Percentiles rank a stretch among this genome's conserved stretches.
phyloP scores from a whole-genome alignment of 2,797 vertebrate genomes.

The Acomys russatus region DNA sequence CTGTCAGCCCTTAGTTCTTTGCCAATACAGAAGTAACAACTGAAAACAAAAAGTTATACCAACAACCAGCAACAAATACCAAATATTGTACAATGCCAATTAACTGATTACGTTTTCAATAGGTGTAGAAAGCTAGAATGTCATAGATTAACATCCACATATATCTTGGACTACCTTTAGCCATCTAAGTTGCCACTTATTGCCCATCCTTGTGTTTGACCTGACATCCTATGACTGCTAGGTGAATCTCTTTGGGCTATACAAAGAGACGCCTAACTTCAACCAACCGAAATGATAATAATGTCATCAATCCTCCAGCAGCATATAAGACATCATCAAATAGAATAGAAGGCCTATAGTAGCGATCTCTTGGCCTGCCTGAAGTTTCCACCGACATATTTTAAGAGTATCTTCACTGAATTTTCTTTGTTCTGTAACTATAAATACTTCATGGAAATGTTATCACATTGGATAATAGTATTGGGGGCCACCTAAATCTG shows the following conservation, averaged over 20 bases:
- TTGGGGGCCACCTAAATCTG: not conserved
- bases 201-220: not conserved
- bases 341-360: not conserved
- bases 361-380: not conserved
- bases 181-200: not conserved
- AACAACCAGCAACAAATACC: no score
- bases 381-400: not conserved
- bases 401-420: not conserved
- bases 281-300: not conserved
- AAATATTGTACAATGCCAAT: not conserved
- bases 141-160: not conserved
- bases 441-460: not conserved
- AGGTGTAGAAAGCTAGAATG: not conserved
- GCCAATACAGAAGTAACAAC: no score
- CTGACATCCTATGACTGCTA: not conserved
- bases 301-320: not conserved
- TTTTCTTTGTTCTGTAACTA: not conserved
- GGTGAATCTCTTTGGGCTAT: not conserved
- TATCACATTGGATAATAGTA: not conserved
- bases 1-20: no score
- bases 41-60: no score
- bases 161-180: not conserved
- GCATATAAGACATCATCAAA: not conserved
- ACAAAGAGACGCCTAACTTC: not conserved
- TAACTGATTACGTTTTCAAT: not conserved